Conservation (phyloP, 2,113 vertebrate species). For the Grallaria varia region DNA sequence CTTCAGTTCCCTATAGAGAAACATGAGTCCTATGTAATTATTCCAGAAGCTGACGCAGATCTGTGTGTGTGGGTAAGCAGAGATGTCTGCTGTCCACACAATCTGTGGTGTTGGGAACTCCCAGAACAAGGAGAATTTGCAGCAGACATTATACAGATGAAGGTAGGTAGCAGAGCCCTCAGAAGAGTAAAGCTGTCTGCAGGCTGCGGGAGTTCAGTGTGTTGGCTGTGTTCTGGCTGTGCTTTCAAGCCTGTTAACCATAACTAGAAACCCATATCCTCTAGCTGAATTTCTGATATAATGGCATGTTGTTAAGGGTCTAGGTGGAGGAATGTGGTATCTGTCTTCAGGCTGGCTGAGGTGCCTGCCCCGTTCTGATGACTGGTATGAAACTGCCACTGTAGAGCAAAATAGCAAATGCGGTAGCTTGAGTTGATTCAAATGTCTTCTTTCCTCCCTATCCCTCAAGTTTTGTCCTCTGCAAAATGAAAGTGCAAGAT, state of each 20-base stretch:
- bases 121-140: background rate
- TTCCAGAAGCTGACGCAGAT: conserved; percentile 22
- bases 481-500: background rate
- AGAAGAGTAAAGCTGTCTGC: background rate
- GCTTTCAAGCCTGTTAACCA: background rate
- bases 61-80: background rate
- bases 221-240: background rate
- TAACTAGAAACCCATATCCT: background rate
- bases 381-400: background rate
- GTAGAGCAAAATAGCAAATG: background rate
- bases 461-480: background rate
- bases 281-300: background rate
- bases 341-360: background rate
- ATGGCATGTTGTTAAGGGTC: background rate
- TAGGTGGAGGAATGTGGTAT: background rate
- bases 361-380: background rate
- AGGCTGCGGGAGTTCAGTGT: background rate
- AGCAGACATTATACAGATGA: background rate
- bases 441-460: background rate
- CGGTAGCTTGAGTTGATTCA: background rate
- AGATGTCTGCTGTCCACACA: conserved; percentile 29
- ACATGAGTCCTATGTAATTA: conserved; percentile 19
- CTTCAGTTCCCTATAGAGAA: conserved; percentile 5
- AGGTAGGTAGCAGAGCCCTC: background rate
- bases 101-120: background rate